phyloP scores from a whole-genome alignment of 2,113 vertebrate species.

The Cinclus cinclus region DNA sequence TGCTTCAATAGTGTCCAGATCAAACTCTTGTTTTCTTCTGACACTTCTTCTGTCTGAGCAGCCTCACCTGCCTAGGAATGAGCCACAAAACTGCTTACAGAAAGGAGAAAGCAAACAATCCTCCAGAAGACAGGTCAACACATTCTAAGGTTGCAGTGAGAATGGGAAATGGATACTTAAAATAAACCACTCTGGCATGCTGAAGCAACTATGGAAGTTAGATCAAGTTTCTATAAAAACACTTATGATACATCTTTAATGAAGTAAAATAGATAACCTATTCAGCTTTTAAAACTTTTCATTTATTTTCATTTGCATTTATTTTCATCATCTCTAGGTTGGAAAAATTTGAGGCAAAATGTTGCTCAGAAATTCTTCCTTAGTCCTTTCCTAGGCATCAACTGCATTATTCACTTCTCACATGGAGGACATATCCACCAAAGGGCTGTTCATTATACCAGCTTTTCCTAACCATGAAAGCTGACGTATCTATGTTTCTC shows the following conservation, averaged over 20 bases:
- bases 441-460: neutral
- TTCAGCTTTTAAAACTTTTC: neutral
- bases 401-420: neutral
- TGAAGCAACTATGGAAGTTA: neutral
- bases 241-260: neutral
- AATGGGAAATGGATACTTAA: neutral
- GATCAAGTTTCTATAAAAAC: neutral
- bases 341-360: neutral
- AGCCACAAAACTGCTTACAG: slow-evolving; percentile 10
- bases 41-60: slow-evolving; percentile 95
- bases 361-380: neutral
- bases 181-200: neutral
- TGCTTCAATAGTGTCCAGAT: slow-evolving; percentile 99
- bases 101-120: neutral
- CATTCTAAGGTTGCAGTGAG: neutral
- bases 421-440: neutral
- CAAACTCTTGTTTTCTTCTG: slow-evolving; percentile 97
- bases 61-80: slow-evolving; percentile 90
- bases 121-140: neutral
- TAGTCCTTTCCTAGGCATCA: neutral
- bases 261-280: neutral
- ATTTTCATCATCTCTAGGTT: neutral
- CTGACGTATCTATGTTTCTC: neutral
- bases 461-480: neutral
- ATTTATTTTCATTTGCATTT: neutral